These are phyloP conservation scores for Myoxocephalus aenaeus DNA, from an alignment of 2,797 vertebrate species.

Conservation along the genomic window DNA sequence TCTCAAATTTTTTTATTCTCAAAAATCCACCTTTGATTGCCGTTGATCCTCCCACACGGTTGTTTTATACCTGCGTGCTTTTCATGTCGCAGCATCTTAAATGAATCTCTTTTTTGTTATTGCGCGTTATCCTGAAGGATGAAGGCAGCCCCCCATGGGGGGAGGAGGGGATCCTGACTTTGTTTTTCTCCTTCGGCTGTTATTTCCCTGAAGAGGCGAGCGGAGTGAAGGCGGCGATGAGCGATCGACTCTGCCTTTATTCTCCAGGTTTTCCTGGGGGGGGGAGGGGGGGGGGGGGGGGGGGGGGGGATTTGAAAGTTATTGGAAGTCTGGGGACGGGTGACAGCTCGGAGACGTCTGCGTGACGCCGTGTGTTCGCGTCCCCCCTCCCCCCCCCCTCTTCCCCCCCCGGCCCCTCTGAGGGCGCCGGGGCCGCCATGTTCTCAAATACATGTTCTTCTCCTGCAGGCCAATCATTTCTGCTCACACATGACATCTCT, in stretches of 20 bases:
- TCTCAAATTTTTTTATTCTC: slow-evolving; percentile 39
- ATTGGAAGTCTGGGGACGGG: slow-evolving; percentile 77
- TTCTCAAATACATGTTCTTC: slow-evolving; percentile 65
- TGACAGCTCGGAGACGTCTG: slow-evolving; percentile 70
- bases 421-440: slow-evolving; percentile 43
- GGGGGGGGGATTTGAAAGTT: slow-evolving; percentile 75
- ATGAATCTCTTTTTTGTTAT: slow-evolving; percentile 70
- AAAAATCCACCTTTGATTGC: slow-evolving; percentile 65
- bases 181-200: slow-evolving; percentile 79
- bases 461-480: slow-evolving; percentile 64
- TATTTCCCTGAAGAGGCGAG: slow-evolving; percentile 80
- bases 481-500: slow-evolving; percentile 74
- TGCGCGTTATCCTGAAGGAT: slow-evolving; percentile 68
- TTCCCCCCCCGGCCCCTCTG: neutral
- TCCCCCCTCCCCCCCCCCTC: neutral
- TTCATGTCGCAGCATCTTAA: slow-evolving; percentile 67
- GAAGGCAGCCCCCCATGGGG: slow-evolving; percentile 65
- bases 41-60: slow-evolving; percentile 54
- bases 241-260: slow-evolving; percentile 79
- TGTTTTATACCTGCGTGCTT: slow-evolving; percentile 43
- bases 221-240: slow-evolving; percentile 72
- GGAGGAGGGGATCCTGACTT: slow-evolving; percentile 76
- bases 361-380: slow-evolving; percentile 44
- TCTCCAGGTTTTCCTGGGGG: slow-evolving; percentile 67
- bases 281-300: too few relatives aligned